Conservation (phyloP, 2,888 invertebrate genomes). For the Epirrhoe alternata region DNA sequence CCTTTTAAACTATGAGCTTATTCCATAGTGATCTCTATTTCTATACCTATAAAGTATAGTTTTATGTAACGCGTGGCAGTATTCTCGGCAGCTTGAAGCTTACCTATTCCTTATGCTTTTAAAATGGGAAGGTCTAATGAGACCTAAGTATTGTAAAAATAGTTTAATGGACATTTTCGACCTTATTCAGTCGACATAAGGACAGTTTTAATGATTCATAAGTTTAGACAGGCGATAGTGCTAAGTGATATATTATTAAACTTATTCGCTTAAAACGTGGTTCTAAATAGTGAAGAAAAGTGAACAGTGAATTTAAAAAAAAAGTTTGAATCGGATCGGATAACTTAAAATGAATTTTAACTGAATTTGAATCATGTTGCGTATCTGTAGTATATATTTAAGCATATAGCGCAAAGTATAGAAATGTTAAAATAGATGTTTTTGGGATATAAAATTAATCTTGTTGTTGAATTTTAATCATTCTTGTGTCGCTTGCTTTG, state of each 20-base stretch:
- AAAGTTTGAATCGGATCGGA: not conserved
- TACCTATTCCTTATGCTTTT: slow-evolving; percentile 23
- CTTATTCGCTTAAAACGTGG: slow-evolving; percentile 13
- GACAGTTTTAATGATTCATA: slow-evolving; percentile 19
- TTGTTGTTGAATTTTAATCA: slow-evolving; percentile 62
- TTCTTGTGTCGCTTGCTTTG: not conserved
- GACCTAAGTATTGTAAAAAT: slow-evolving; percentile 22
- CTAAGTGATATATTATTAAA: not conserved
- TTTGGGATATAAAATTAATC: slow-evolving; percentile 59
- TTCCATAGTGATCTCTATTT: slow-evolving; percentile 61
- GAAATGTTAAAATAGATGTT: slow-evolving; percentile 73
- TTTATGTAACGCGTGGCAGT: slow-evolving; percentile 44
- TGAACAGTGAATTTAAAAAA: not conserved
- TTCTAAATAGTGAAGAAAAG: slow-evolving; percentile 15
- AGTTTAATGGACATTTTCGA: slow-evolving; percentile 30
- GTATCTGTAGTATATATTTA: slow-evolving; percentile 50
- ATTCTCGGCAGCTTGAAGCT: slow-evolving; percentile 47
- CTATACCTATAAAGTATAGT: slow-evolving; percentile 45
- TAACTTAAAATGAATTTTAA: not conserved
- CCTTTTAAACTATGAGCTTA: slow-evolving; percentile 20
- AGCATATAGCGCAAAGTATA: slow-evolving; percentile 59
- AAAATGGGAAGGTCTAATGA: slow-evolving; percentile 36
- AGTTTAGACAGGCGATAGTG: slow-evolving; percentile 1
- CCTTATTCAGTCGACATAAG: slow-evolving; percentile 25
- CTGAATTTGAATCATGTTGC: slow-evolving; percentile 41